A percentile compares a stretch with the other conserved stretches of the same genome.
These are phyloP conservation scores for Anguilla pacifica DNA, from an alignment of 2,797 vertebrate genomes.

Conservation along the genomic window DNA sequence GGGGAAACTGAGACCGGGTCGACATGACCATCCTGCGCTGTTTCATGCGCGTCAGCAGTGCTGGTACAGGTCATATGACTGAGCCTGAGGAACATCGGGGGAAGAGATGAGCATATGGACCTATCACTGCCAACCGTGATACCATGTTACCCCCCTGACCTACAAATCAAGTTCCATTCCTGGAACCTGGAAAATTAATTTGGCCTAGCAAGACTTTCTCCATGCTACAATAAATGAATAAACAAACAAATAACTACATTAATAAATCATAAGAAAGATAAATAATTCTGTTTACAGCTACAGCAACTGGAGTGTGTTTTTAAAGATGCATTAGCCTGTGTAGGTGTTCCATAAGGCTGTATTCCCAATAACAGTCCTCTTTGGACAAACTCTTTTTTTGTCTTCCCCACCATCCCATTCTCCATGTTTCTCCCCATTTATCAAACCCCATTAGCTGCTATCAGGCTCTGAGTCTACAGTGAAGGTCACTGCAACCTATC, in stretches of 20 bases:
- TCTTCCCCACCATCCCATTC: not conserved
- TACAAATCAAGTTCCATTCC: not conserved
- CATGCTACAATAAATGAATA: not conserved
- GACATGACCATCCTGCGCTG: not conserved
- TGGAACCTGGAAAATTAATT: not conserved
- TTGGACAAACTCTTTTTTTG: not conserved
- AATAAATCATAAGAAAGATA: not conserved
- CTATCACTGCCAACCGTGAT: not conserved
- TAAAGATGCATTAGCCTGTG: not conserved
- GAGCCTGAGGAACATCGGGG: not conserved
- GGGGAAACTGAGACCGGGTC: not conserved
- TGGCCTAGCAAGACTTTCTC: not conserved
- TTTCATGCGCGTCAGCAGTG: conserved; percentile 17
- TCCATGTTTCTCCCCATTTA: not conserved
- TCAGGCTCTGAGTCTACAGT: not conserved
- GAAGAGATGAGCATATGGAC: not conserved
- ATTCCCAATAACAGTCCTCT: not conserved
- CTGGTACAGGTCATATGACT: not conserved
- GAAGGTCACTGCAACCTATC: conserved; percentile 24
- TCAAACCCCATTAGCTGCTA: conserved; percentile 7
- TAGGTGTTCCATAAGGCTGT: too few species aligned
- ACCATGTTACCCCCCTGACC: not conserved
- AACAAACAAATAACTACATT: not conserved
- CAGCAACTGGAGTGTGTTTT: not conserved
- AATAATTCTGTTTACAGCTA: not conserved